Base-by-base conservation (phyloP, 2,888 invertebrate species). In the Lobophora halterata region DNA sequence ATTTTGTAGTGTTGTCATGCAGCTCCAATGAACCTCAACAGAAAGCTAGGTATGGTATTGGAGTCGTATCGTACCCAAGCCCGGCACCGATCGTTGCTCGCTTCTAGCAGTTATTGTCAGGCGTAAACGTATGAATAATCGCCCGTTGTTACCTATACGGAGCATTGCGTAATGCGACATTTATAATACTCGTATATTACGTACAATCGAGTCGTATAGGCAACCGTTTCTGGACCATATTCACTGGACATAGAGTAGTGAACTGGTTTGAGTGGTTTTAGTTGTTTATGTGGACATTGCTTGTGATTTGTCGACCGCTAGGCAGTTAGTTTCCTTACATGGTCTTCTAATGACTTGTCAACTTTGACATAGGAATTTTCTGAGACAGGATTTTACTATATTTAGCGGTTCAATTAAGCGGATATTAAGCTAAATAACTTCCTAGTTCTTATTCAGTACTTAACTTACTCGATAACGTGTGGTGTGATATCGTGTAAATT, bases 131-230 rank as follows among this genome's bases (percentile, higher is more conserved):
- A 43, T 51, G 46, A 48, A 51, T 50, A 52, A 51, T 49, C 42
- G 37, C 31, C 43, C 28, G 23, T 39, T 27, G 32, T 47, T 47
- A 40, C 44, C 29, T 46, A 52, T 49, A 49, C 44, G 50, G 41
- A 45, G 43, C 41, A 46, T 54, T 52, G 46, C 50, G 50, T 52
- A 56, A 54, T 45, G 42, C 47, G 30, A 49, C 52, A 47, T 52
- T 52, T 41, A 49, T 47, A 42, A 43, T 30, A 21, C 43, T 33
- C 28, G 17, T 43, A 37, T 33, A 42, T 39, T 30, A 36, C 33
- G 18, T 26, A 42, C 34, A 32, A 37, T 33, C 25, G 10, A 17
- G 33, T 43, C 25, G 3, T 29, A 37, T 28, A 18, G 16, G 18
- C 28, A 30, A 37, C 28, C 21, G 11, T 17, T 17, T 17, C n/a